These are phyloP conservation scores for Drosophila stalkeri DNA, from an alignment of 2,888 invertebrate genomes.

Conservation along the genomic window DNA sequence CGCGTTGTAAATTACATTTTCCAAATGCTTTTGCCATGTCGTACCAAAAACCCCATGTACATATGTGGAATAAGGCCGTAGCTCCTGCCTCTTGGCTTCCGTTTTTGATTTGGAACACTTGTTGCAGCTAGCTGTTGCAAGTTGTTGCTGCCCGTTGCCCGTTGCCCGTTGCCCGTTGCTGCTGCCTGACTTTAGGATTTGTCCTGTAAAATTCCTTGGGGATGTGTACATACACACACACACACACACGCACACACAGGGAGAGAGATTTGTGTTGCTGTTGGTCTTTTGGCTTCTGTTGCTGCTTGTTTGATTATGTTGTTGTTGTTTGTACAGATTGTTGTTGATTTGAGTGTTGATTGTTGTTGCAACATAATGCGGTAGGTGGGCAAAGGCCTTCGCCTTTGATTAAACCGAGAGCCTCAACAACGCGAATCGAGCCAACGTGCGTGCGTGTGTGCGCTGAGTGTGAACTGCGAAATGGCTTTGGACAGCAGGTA, in stretches of 20 bases:
- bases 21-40: conserved; percentile 82
- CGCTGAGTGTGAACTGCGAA: conserved; percentile 17
- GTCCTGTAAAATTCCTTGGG: conserved; percentile 74
- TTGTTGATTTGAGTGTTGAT: conserved; percentile 78
- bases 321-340: conserved; percentile 77
- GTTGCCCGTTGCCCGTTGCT: conserved; percentile 14
- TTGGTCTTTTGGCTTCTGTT: conserved; percentile 46
- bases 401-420: conserved; percentile 58
- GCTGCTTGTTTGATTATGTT: conserved; percentile 64
- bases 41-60: conserved; percentile 77
- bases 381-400: conserved; percentile 57
- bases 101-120: conserved; percentile 76
- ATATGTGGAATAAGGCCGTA: conserved; percentile 68
- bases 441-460: background rate
- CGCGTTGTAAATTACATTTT: conserved; percentile 83
- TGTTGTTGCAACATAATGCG: conserved; percentile 69
- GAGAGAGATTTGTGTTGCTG: conserved; percentile 14
- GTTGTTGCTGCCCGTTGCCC: conserved; percentile 16
- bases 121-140: conserved; percentile 44
- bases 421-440: too few species aligned
- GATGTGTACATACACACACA: conserved; percentile 54
- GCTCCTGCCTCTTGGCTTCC: conserved; percentile 51
- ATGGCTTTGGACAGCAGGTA: background rate
- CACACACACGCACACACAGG: background rate
- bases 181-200: conserved; percentile 55